Percentiles rank a stretch among this genome's conserved stretches.
phyloP scores from a whole-genome alignment of 2,113 vertebrate genomes.

The Zosterops lateralis region DNA sequence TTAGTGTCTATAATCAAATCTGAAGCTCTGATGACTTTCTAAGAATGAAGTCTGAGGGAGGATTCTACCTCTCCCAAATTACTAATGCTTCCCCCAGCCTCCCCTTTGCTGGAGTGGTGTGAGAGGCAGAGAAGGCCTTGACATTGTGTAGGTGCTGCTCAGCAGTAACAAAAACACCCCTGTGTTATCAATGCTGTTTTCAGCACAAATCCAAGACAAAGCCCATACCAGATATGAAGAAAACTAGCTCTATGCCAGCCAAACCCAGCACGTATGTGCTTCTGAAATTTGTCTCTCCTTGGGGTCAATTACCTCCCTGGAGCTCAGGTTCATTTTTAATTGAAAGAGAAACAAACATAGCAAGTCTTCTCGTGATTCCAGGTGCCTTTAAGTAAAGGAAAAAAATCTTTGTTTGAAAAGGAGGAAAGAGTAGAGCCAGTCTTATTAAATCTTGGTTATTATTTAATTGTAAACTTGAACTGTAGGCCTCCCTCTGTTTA shows the following conservation, averaged over 20 bases:
- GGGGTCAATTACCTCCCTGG: not conserved
- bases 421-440: not conserved
- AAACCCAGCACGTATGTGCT: not conserved
- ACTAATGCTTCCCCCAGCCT: not conserved
- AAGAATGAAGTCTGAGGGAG: not conserved
- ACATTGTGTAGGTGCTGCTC: not conserved
- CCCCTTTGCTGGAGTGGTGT: accelerated
- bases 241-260: not conserved
- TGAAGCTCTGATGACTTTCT: not conserved
- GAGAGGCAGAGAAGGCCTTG: not conserved
- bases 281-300: not conserved
- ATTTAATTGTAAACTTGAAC: not conserved
- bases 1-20: not conserved
- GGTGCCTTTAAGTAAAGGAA: not conserved
- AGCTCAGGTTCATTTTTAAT: not conserved
- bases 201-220: not conserved
- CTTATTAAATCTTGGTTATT: not conserved
- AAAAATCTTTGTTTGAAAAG: not conserved
- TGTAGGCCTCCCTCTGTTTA: not conserved
- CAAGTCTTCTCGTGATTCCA: not conserved
- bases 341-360: not conserved
- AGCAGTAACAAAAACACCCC: not conserved
- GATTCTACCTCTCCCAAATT: not conserved
- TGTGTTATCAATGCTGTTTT: not conserved
- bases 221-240: no score